phyloP scores from a whole-genome alignment of 1,140 invertebrate species.

The Stegodyphus mimosarum region DNA sequence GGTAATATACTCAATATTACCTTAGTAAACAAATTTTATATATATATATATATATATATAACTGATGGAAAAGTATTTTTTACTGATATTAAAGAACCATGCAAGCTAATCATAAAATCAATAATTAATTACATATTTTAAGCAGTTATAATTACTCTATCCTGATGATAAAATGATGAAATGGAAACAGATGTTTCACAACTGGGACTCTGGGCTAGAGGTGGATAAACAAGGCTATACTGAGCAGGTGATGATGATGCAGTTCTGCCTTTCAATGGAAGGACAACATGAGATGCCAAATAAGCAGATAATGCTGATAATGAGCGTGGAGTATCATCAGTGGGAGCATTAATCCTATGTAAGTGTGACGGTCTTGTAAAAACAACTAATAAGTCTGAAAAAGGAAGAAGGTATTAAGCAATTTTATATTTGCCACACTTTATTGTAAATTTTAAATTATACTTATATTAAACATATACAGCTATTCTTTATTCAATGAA shows the following conservation, averaged over 20 bases:
- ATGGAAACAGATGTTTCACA: conserved; percentile 66
- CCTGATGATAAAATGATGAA: conserved; percentile 79
- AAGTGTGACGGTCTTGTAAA: conserved; percentile 84
- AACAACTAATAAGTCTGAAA: conserved; percentile 79
- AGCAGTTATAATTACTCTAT: conserved; percentile 19
- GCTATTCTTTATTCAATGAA: too few relatives aligned
- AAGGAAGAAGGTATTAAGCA: conserved; percentile 19
- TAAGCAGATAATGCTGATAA: conserved; percentile 79
- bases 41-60: too few relatives aligned
- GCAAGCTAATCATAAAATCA: not conserved
- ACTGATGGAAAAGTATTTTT: too few relatives aligned
- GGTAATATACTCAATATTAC: too few relatives aligned
- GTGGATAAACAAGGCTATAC: conserved; percentile 65
- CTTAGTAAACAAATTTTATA: too few relatives aligned
- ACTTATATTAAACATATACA: too few relatives aligned
- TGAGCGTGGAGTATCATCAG: conserved; percentile 78
- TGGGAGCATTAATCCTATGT: conserved; percentile 74
- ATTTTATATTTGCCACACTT: not conserved
- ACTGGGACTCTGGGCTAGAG: conserved; percentile 66
- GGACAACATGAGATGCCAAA: conserved; percentile 69
- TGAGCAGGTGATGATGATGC: conserved; percentile 62
- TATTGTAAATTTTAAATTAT: not conserved
- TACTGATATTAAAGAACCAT: not conserved
- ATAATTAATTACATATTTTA: not conserved
- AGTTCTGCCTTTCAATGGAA: conserved; percentile 63